These are phyloP conservation scores for Choristoneura fumiferana DNA, from an alignment of 1,140 invertebrate genomes.

Conservation along the genomic window DNA sequence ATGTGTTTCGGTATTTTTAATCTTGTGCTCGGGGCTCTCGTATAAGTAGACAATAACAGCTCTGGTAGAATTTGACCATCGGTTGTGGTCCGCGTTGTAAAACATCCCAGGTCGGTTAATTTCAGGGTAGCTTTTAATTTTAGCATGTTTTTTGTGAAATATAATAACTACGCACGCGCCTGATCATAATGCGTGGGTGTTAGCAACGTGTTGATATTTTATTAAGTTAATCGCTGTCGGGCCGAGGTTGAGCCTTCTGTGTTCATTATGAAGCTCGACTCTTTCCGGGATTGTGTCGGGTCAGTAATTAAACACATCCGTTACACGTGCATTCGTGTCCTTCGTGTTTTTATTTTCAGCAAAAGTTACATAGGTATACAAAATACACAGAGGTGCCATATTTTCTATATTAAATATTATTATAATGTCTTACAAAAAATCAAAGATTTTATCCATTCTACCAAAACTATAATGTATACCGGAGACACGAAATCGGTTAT, in stretches of 20 bases:
- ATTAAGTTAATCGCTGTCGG: slow-evolving; percentile 60
- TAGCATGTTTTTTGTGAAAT: slow-evolving; percentile 53
- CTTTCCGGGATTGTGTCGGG: slow-evolving; percentile 63
- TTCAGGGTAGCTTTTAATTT: slow-evolving; percentile 54
- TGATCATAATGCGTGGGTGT: slow-evolving; percentile 46
- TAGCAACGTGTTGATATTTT: slow-evolving; percentile 68
- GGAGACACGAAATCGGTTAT: too few species aligned
- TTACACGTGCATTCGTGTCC: slow-evolving; percentile 57
- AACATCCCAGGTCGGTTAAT: slow-evolving; percentile 68
- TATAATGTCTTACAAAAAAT: too few species aligned
- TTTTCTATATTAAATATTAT: too few species aligned
- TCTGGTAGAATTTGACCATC: neutral
- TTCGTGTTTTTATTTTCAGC: slow-evolving; percentile 52
- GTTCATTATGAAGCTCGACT: slow-evolving; percentile 62
- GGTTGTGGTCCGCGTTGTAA: slow-evolving; percentile 24
- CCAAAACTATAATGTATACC: too few species aligned
- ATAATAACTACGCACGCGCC: slow-evolving; percentile 59
- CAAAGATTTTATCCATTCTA: too few species aligned
- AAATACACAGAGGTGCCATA: too few species aligned
- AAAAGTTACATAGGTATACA: slow-evolving; percentile 33
- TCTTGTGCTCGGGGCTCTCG: slow-evolving; percentile 43
- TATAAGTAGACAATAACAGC: slow-evolving; percentile 28
- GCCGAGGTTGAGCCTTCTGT: slow-evolving; percentile 42
- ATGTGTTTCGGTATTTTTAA: slow-evolving; percentile 57
- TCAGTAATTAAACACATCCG: slow-evolving; percentile 74